Conservation (phyloP, 2,888 invertebrate species). For the Drosophila mimetica region DNA sequence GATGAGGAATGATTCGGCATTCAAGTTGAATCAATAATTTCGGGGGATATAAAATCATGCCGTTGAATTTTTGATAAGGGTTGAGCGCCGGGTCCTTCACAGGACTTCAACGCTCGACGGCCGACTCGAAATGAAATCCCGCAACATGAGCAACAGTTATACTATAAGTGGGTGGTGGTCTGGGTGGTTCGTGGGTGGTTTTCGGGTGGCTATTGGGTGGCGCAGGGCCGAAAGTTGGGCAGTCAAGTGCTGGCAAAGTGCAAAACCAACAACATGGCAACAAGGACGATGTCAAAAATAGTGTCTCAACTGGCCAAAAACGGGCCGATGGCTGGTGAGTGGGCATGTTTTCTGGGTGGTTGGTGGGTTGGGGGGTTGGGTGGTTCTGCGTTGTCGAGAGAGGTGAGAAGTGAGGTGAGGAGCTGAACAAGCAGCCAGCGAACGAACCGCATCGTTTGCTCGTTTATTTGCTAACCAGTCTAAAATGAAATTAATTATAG, state of each 20-base stretch:
- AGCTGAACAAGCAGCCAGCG: slow-evolving; percentile 47
- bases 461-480: slow-evolving; percentile 77
- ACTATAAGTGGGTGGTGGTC: not conserved
- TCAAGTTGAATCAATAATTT: slow-evolving; percentile 45
- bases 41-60: slow-evolving; percentile 22
- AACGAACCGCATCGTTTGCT: slow-evolving; percentile 75
- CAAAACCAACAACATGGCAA: slow-evolving; percentile 36
- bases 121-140: slow-evolving; percentile 8
- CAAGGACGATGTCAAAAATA: slow-evolving; percentile 43
- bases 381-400: not conserved
- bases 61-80: slow-evolving; percentile 49
- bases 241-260: slow-evolving; percentile 40
- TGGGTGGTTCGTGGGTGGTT: not conserved
- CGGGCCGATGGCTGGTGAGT: not conserved
- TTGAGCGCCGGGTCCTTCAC: slow-evolving; percentile 15
- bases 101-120: slow-evolving; percentile 3
- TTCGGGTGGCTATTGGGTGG: not conserved
- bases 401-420: not conserved
- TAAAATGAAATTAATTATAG: slow-evolving; percentile 79
- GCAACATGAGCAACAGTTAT: slow-evolving; percentile 51
- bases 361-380: not conserved
- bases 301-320: slow-evolving; percentile 23
- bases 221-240: slow-evolving; percentile 3
- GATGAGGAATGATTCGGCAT: slow-evolving; percentile 17
- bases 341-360: not conserved